Evolutionary conservation across 2,888 invertebrate genomes (phyloP), one percentile per base, ranked within the genome.

Genomic region (Bursaphelenchus okinawaensis): DNA sequence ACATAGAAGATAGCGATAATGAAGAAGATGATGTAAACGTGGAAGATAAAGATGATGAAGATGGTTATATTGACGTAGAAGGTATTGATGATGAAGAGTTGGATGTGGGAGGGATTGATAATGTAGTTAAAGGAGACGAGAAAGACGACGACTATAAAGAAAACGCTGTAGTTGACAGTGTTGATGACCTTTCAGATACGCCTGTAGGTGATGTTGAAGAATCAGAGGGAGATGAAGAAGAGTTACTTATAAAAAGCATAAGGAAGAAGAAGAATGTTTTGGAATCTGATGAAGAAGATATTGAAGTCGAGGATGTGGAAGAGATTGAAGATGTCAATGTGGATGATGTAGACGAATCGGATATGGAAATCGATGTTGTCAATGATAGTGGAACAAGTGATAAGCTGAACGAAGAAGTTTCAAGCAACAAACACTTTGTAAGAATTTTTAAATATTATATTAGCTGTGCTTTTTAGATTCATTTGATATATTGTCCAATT

Each of bases 191-290:
- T n/a, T n/a, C n/a, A n/a, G n/a, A n/a, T n/a, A n/a, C n/a, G n/a
- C n/a, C n/a, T n/a, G n/a, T n/a, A n/a, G n/a, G n/a, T n/a, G n/a
- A n/a, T n/a, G n/a, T n/a, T n/a, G n/a, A n/a, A n/a, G n/a, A n/a
- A n/a, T 55, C 20, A 63, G 22, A 63, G 63, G 19, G 62, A 24
- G 22, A 63, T 22, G 40, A 27, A 59, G 28, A 26, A 63, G 20
- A 28, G 23, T 9, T 22, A 62, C 22, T 64, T 28, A n/a, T 8
- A 56, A 28, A 57, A 54, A 52, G 54, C n/a, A 1, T 6, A 16
- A 6, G 4, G 27, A 52, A 2, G 52, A 52, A 52, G 27, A 52
- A 16, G 24, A 52, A n/a, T n/a, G n/a, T n/a, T n/a, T n/a, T 31
- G 23, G 57, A 16, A 57, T 56, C 40, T 60, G 60, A 23, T 60